Base-by-base conservation (phyloP, 2,113 vertebrate species). In the Prochilodus magdalenae region DNA sequence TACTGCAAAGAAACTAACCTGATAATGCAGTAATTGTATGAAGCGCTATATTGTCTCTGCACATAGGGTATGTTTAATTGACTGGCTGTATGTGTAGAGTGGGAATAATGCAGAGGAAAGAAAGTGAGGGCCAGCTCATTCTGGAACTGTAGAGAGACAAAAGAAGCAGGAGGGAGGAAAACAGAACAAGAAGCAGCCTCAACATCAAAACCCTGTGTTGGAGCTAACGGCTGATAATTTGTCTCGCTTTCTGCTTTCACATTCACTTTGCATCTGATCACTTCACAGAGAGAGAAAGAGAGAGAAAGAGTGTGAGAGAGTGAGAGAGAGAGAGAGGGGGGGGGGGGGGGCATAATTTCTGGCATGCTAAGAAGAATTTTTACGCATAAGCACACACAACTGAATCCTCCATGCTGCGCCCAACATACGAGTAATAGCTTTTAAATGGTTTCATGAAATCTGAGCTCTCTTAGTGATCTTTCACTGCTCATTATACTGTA, bases 381-480 rank as follows among this genome's bases (percentile, higher is more conserved):
- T 22, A 63, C 20, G 16, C 36, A 73, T n/a, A 59, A 20, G 24
- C 47, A 84, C 59, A 69, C 62, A 27, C 13, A 49, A 72, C 30
- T 63, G 72, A 77, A 8, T 22, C 63, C 60, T 36, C 63, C 60
- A 53, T 51, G 72, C 79, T 83, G 55, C 40, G 77, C 73, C 67
- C 66, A 79, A 84, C 79, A 71, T 51, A 77, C 27, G 51, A 80
- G 76, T 79, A 81, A 81, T 82, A 73, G 84, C 77, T 85, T 85
- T 75, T 70, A 71, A 82, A 82, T 75, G 80, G 62, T 85, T 79
- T 85, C 70, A 75, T 78, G 75, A 80, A 59, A 85, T 27, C 53
- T 36, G 67, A 78, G 69, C 78, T 63, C 62, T 53, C 53, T 77
- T 78, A 47, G 71, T 62, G 70, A 22, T 55, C 53, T 62, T 29